Conservation (phyloP, 2,113 vertebrate genomes). For the Atractosteus spatula region DNA sequence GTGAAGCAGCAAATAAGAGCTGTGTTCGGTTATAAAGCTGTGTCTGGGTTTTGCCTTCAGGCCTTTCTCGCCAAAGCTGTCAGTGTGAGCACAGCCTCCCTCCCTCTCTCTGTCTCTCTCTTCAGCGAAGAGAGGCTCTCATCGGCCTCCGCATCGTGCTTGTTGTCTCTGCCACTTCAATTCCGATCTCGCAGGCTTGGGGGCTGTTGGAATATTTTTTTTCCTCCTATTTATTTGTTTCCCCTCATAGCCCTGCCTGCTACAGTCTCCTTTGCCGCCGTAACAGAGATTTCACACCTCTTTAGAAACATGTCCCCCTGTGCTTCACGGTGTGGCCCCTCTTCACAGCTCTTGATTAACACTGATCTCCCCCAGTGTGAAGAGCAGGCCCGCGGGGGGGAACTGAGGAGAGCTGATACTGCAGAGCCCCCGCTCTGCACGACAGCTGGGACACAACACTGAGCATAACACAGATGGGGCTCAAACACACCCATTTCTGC, state of each 20-base stretch:
- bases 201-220: constrained; percentile 2
- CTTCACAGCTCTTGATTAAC: constrained; percentile 25
- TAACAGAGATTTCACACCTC: constrained; percentile 18
- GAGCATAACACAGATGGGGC: too few species aligned
- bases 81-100: constrained; percentile 46
- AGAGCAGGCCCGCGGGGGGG: too few species aligned
- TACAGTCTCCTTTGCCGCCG: constrained; percentile 14
- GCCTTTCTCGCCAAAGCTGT: constrained; percentile 22
- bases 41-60: too few species aligned
- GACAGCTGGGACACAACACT: too few species aligned
- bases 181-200: neutral
- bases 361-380: too few species aligned
- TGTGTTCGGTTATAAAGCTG: too few species aligned
- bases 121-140: constrained; percentile 3
- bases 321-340: constrained; percentile 29
- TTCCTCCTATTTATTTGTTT: neutral
- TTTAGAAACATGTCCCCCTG: constrained; percentile 18
- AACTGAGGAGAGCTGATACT: too few species aligned
- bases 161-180: constrained; percentile 13
- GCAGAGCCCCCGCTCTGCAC: too few species aligned
- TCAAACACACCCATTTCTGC: too few species aligned
- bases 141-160: neutral
- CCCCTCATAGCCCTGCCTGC: constrained; percentile 7
- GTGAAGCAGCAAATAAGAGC: too few species aligned
- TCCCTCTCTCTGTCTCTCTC: constrained; percentile 27